phyloP scores from a whole-genome alignment of 2,113 vertebrate species.

The Scolopax mira region DNA sequence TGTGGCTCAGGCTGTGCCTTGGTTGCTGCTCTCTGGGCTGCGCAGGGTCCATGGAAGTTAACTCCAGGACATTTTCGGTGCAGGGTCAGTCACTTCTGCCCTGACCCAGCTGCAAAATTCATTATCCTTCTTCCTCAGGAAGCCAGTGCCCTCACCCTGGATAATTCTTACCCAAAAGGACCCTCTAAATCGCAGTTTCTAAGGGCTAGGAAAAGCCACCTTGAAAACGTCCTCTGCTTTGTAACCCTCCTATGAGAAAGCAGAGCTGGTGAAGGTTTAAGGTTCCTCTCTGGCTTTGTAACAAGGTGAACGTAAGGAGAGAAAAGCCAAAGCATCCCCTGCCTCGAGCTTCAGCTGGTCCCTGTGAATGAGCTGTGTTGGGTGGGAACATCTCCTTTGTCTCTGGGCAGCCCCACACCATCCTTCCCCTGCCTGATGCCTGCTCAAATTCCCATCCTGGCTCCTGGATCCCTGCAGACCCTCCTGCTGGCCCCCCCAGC shows the following conservation, averaged over 20 bases:
- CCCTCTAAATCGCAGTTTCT: rapidly evolving
- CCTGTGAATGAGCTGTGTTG: neutral
- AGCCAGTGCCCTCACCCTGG: neutral
- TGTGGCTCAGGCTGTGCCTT: neutral
- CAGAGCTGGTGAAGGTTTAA: neutral
- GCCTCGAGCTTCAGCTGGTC: neutral
- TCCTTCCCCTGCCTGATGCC: neutral
- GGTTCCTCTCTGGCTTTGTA: neutral
- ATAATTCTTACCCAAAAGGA: neutral
- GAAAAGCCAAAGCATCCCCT: neutral
- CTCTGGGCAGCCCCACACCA: neutral
- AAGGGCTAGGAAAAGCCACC: neutral
- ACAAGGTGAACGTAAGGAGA: neutral
- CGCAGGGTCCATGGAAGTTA: rapidly evolving
- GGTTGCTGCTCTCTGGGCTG: neutral
- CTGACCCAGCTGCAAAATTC: neutral
- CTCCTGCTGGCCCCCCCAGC: neutral
- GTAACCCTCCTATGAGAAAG: neutral
- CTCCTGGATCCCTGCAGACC: neutral
- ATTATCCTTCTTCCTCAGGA: rapidly evolving
- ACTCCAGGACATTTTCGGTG: neutral
- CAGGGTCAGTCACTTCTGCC: neutral
- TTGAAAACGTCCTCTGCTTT: neutral
- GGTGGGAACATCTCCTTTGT: neutral
- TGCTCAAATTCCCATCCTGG: neutral